Base-by-base conservation (phyloP, 2,888 invertebrate species). In the Penaeus monodon region DNA sequence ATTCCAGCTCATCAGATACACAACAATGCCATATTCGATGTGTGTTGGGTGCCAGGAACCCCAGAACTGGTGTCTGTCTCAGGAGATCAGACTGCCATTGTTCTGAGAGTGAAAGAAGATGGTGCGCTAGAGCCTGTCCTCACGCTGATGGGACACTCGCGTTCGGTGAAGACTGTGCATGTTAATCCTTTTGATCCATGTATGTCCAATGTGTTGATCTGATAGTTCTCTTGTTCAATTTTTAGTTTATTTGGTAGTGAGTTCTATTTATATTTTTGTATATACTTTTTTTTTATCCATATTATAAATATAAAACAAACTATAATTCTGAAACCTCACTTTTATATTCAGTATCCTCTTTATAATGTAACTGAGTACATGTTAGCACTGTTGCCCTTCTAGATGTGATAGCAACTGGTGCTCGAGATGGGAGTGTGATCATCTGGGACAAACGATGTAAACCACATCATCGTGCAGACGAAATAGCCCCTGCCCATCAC, bases 341-440 rank as follows among this genome's bases (percentile, higher is more conserved):
- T 57, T 57, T 12, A 57, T 57, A 14, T 57, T 57, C 17, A 57
- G 14, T 20, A 57, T 57, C 10, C 2, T 57, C 2, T 57, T 57
- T 57, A 44, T 44, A 8, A 44, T 8, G 8, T 44, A 44, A 44
- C 44, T 44, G 44, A 44, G 44, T 44, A 10, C 44, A 44, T 73
- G 73, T 29, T 7, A 14, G 10, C 33, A 33, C 14, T 73, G 12
- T 29, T 81, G 4, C 74, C 81, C 85, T 91, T 93, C 92, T 94
- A 91, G 95, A 94, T 84, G 95, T 97, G 2, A 97, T 98, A 93
- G 97, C 97, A 0, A 96, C 97, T 0, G 97, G 98, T 29, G 96
- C 96, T 0, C 93, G 98, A 64, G 98, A 98, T 93, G 97, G 98
- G 0, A 95, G 95, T 91, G 95, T 98, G 29, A 94, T 96, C 91